Percentiles rank a stretch among this genome's conserved stretches.
These are phyloP conservation scores for Callionymus lyra DNA, from an alignment of 2,113 vertebrate genomes.

Conservation along the genomic window DNA sequence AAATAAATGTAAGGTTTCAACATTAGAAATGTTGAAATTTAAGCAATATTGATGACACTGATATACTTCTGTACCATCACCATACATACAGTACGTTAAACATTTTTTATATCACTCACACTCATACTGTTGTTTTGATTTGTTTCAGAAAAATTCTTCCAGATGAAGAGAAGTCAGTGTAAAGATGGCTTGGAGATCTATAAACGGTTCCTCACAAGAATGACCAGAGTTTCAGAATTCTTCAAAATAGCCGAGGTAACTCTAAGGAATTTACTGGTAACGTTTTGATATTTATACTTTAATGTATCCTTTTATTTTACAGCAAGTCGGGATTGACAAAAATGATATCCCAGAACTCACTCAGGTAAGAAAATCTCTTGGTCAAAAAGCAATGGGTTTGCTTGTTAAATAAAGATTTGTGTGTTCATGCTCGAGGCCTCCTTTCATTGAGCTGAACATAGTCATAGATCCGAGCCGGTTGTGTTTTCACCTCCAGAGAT, in stretches of 20 bases:
- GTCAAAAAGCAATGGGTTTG: too few species aligned
- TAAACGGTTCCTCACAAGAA: constrained; percentile 94
- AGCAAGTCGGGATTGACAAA: constrained; percentile 99
- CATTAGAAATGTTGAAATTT: too few species aligned
- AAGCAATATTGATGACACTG: too few species aligned
- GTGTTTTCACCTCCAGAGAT: constrained; percentile 62
- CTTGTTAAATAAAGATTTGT: too few species aligned
- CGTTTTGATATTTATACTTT: not conserved
- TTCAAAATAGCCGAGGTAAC: constrained; percentile 95
- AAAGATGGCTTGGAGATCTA: constrained; percentile 99
- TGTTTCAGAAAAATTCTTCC: constrained; percentile 92
- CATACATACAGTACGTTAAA: too few species aligned
- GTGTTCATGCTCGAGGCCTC: too few species aligned
- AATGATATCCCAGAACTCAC: constrained; percentile 97
- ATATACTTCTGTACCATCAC: too few species aligned
- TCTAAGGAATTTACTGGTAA: not conserved
- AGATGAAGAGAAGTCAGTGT: constrained; percentile 98
- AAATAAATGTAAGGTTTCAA: too few species aligned
- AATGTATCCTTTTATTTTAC: constrained; percentile 47
- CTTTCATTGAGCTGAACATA: constrained; percentile 1
- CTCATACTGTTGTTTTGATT: not conserved
- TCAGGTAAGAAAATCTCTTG: too few species aligned
- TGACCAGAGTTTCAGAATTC: constrained; percentile 96
- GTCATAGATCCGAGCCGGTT: constrained; percentile 47
- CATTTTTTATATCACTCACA: too few species aligned